Conservation (phyloP, 2,888 invertebrate species). For the Euproctis similis region DNA sequence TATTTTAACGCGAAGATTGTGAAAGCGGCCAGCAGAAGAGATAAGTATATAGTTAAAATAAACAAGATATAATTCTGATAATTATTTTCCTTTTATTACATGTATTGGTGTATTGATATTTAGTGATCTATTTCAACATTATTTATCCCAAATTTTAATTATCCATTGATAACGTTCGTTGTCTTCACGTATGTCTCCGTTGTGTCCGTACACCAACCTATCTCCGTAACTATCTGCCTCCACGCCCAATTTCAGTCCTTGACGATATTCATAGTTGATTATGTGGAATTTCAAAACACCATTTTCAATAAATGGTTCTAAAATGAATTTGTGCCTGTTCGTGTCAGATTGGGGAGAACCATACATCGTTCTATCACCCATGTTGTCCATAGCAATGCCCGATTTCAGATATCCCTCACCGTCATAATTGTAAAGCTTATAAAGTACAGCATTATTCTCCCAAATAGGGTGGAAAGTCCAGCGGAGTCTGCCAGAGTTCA, state of each 20-base stretch:
- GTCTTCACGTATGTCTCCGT: slow-evolving; percentile 11
- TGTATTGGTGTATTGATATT: too few relatives aligned
- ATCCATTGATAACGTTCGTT: slow-evolving; percentile 10
- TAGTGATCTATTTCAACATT: too few relatives aligned
- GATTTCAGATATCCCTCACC: slow-evolving; percentile 24
- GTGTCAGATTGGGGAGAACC: slow-evolving; percentile 17
- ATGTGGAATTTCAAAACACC: slow-evolving; percentile 26
- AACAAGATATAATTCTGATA: too few relatives aligned
- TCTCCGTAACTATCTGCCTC: slow-evolving; percentile 14
- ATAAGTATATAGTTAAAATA: too few relatives aligned
- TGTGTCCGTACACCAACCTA: slow-evolving; percentile 23
- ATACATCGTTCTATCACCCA: slow-evolving; percentile 25
- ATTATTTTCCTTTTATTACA: too few relatives aligned
- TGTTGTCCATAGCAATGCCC: too few relatives aligned
- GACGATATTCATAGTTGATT: slow-evolving; percentile 23
- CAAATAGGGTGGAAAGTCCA: slow-evolving; percentile 31
- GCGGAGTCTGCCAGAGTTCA: slow-evolving; percentile 15
- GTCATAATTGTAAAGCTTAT: slow-evolving; percentile 28
- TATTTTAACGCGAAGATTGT: too few relatives aligned
- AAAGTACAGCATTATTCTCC: slow-evolving; percentile 21
- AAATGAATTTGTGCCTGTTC: neutral
- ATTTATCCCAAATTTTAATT: slow-evolving; percentile 2
- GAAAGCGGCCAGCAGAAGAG: too few relatives aligned
- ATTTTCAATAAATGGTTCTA: slow-evolving; percentile 24
- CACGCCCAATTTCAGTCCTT: slow-evolving; percentile 25